A percentile compares a stretch with the other conserved stretches of the same genome.
Conservation (phyloP, 2,113 vertebrate species). For the Channa argus region DNA sequence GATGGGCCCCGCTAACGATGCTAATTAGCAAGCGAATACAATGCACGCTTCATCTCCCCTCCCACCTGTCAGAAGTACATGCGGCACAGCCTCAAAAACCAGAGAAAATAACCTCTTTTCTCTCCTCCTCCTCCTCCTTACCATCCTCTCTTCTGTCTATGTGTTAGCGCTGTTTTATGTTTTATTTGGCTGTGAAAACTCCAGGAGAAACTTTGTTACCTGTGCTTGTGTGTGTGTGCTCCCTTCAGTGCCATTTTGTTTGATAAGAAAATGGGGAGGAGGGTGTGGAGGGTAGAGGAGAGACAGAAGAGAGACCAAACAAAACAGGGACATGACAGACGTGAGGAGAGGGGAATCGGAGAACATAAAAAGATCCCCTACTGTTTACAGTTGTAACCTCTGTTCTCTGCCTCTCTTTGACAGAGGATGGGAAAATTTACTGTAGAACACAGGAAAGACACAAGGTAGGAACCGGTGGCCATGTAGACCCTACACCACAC, state of each 20-base stretch:
- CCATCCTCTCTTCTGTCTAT: constrained; percentile 55
- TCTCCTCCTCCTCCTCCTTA: constrained; percentile 52
- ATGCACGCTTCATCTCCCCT: constrained; percentile 80
- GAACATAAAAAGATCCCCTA: constrained; percentile 43
- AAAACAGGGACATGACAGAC: constrained; percentile 53
- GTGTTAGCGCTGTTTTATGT: constrained; percentile 70
- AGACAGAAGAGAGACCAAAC: constrained; percentile 57
- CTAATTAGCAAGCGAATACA: constrained; percentile 81
- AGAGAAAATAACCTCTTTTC: constrained; percentile 76
- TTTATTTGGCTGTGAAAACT: constrained; percentile 77
- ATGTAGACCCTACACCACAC: constrained; percentile 42
- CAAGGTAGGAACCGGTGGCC: constrained; percentile 21
- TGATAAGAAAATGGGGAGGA: constrained; percentile 45
- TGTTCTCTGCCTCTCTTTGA: constrained; percentile 38
- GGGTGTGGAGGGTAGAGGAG: background rate
- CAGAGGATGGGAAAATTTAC: constrained; percentile 30
- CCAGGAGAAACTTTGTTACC: constrained; percentile 74
- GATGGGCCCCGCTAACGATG: constrained; percentile 80
- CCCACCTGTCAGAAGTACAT: constrained; percentile 80
- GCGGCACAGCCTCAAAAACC: constrained; percentile 67
- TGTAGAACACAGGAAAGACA: constrained; percentile 15
- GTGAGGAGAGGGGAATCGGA: constrained; percentile 29
- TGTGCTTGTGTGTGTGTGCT: constrained; percentile 33
- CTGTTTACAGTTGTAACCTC: constrained; percentile 56
- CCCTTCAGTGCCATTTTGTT: constrained; percentile 44